Base-by-base conservation (phyloP, 2,888 invertebrate species). In the Drosophila paramelanica region DNA sequence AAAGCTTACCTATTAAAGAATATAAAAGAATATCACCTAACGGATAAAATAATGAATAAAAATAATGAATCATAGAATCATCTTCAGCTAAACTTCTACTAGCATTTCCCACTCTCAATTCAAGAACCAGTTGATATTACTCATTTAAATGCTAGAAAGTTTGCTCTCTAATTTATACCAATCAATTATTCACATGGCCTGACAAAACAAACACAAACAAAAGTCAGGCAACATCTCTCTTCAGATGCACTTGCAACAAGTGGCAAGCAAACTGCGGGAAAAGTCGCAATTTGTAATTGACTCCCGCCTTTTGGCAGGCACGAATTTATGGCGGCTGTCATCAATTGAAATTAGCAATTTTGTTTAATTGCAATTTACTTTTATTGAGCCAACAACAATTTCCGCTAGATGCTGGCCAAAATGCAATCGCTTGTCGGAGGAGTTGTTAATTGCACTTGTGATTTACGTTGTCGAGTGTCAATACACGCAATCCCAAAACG, bases 361-460 rank as follows among this genome's bases (percentile, higher is more conserved):
- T 81, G 84, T 81, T 87, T 87, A 83, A 87, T 87, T 89, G 86
- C 89, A 87, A 89, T 87, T 87, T 89, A 87, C 79, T 89, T 89
- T 87, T 87, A 89, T 87, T 89, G 81, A 59, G 62, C 89, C 81
- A 81, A 89, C 82, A 82, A 79, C 88, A 81, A 89, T 87, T 89
- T 87, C 81, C 78, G 89, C 64, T 65, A 74, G 68, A 67, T 31
- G 31, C 3, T 31, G 31, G 31, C 39, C 39, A 38, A 27, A 43
- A 49, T 14, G 60, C 36, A 43, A 68, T 68, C 64, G 39, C 17
- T 8, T 14, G 75, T 75, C 67, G 82, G 51, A 79, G 79, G 72
- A 70, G 65, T 77, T 79, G 75, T 89, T 87, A 89, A 87, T 87
- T 90, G 87, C 87, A 69, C 68, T 67, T 79, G 89, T 89, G 89